phyloP scores from a whole-genome alignment of 2,888 invertebrate species.

The Apomyelois bistriatella region DNA sequence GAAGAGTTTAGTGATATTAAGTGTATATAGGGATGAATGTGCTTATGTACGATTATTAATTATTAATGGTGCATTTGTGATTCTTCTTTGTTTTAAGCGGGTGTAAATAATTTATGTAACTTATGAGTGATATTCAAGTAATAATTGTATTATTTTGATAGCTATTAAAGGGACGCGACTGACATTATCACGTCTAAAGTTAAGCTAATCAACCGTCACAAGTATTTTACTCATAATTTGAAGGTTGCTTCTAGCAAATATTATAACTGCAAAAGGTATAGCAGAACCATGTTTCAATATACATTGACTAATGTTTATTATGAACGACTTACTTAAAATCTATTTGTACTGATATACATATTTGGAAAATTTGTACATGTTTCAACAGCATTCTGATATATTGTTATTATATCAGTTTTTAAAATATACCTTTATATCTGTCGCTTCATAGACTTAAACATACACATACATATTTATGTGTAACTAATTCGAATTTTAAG shows the following conservation, averaged over 20 bases:
- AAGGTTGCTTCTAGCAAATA: constrained; percentile 32
- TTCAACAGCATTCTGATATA: constrained; percentile 28
- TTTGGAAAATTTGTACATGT: constrained; percentile 24
- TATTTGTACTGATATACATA: constrained; percentile 15
- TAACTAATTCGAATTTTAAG: constrained; percentile 44
- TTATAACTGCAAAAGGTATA: neutral
- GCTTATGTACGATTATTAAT: constrained; percentile 42
- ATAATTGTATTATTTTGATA: constrained; percentile 48
- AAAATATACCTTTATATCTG: constrained; percentile 18
- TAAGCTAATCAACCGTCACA: constrained; percentile 16
- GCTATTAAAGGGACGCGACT: constrained; percentile 57
- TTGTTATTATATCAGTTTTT: constrained; percentile 22
- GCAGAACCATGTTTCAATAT: neutral
- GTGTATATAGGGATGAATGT: constrained; percentile 63
- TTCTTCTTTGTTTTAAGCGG: constrained; percentile 51
- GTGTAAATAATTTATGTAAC: constrained; percentile 75
- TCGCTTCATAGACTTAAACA: constrained; percentile 38
- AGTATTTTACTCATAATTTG: constrained; percentile 18
- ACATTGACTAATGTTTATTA: constrained; percentile 3
- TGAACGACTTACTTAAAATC: neutral
- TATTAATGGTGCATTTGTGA: constrained; percentile 60
- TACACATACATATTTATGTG: constrained; percentile 23
- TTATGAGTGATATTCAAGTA: constrained; percentile 52
- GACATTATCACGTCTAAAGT: constrained; percentile 41
- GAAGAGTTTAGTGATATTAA: constrained; percentile 44